A percentile compares a stretch with the other conserved stretches of the same genome.
phyloP scores from a whole-genome alignment of 2,113 vertebrate genomes.

The Nibea coibor region DNA sequence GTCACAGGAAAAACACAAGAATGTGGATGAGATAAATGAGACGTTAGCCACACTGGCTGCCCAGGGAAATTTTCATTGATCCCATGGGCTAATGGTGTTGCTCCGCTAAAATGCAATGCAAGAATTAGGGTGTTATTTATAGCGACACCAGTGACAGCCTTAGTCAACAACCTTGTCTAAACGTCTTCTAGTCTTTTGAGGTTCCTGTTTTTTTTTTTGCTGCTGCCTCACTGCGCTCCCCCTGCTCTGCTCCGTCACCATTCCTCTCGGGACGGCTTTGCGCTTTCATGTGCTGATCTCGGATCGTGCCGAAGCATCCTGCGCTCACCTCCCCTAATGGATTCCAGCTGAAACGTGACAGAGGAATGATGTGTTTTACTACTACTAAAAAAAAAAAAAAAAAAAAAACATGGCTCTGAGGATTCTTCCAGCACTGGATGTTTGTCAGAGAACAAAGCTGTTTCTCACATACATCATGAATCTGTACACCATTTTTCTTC shows the following conservation, averaged over 20 bases:
- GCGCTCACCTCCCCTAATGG: slow-evolving; percentile 39
- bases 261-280: slow-evolving; percentile 33
- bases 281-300: slow-evolving; percentile 51
- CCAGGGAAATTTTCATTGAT: slow-evolving; percentile 53
- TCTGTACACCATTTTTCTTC: slow-evolving; percentile 31
- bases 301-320: slow-evolving; percentile 25
- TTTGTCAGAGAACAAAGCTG: slow-evolving; percentile 33
- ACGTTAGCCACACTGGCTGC: slow-evolving; percentile 23
- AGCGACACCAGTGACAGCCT: slow-evolving; percentile 26
- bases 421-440: slow-evolving; percentile 13
- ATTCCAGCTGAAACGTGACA: slow-evolving; percentile 44
- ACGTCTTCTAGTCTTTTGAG: slow-evolving; percentile 36
- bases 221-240: slow-evolving; percentile 6
- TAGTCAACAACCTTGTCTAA: slow-evolving; percentile 44
- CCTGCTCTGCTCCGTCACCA: slow-evolving; percentile 9
- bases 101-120: slow-evolving; percentile 44
- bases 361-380: slow-evolving; percentile 26
- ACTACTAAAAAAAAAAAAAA: slow-evolving; percentile 1
- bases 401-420: slow-evolving; percentile 23
- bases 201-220: slow-evolving; percentile 21
- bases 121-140: slow-evolving; percentile 56
- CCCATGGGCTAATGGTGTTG: slow-evolving; percentile 34
- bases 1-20: slow-evolving; percentile 56
- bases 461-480: slow-evolving; percentile 43
- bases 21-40: slow-evolving; percentile 36